Conservation (phyloP, 2,797 vertebrate species). For the Numenius phaeopus region DNA sequence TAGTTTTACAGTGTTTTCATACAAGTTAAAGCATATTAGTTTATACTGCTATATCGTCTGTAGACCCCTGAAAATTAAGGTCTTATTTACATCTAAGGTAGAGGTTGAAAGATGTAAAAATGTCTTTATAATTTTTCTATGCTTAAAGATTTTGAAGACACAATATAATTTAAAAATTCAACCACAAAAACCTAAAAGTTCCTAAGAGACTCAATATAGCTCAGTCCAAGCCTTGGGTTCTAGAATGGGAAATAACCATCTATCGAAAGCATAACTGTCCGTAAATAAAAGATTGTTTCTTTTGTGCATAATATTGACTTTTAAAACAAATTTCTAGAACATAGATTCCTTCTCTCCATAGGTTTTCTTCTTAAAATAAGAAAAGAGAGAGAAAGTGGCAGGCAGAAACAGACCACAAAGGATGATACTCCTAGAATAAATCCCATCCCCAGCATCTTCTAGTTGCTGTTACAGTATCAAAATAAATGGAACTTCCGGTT, state of each 20-base stretch:
- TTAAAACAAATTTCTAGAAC: not conserved
- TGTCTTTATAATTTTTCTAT: not conserved
- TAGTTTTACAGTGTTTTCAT: not conserved
- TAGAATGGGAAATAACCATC: not conserved
- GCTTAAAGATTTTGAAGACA: not conserved
- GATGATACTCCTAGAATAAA: not conserved
- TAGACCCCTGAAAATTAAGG: not conserved
- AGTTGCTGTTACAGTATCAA: not conserved
- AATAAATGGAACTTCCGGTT: not conserved
- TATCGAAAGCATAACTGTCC: not conserved
- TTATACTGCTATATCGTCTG: not conserved
- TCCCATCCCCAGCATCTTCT: not conserved
- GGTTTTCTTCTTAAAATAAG: not conserved
- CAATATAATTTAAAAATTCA: not conserved
- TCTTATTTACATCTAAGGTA: not conserved
- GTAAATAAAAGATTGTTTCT: accelerated
- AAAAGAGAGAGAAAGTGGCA: not conserved
- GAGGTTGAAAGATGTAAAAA: not conserved
- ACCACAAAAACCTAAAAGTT: not conserved
- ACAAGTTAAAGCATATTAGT: not conserved
- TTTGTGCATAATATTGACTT: not conserved
- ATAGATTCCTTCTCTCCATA: not conserved
- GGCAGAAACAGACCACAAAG: not conserved
- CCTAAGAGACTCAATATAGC: not conserved
- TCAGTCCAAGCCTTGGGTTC: not conserved